These are phyloP conservation scores for Nycticebus coucang DNA, from an alignment of 2,113 vertebrate species.

Conservation along the genomic window DNA sequence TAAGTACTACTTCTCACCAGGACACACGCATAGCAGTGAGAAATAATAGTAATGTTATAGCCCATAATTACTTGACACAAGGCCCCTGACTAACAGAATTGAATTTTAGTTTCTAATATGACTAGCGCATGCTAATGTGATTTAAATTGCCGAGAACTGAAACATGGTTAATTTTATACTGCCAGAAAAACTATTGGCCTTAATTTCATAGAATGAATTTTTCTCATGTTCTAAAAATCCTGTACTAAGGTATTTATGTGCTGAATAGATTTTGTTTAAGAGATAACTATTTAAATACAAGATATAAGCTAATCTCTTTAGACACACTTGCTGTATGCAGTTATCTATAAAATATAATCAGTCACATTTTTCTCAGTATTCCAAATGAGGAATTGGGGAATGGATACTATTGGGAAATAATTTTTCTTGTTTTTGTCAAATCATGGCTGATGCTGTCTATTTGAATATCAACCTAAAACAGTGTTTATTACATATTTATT, in stretches of 20 bases:
- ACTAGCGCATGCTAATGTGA: conserved; percentile 49
- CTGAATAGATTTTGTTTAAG: conserved; percentile 46
- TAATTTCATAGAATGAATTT: conserved; percentile 61
- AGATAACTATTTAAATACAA: conserved; percentile 28
- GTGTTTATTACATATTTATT: conserved; percentile 25
- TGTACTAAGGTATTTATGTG: neutral
- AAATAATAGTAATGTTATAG: conserved; percentile 44
- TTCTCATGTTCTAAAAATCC: neutral
- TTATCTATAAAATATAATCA: conserved; percentile 15
- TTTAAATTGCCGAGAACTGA: conserved; percentile 64
- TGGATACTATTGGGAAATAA: conserved; percentile 1
- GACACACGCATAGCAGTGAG: conserved; percentile 20
- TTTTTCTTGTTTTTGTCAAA: neutral
- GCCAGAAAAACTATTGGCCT: conserved; percentile 40
- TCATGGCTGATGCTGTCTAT: neutral
- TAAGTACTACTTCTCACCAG: neutral
- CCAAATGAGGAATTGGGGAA: neutral
- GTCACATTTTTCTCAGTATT: neutral
- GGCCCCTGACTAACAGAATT: conserved; percentile 43
- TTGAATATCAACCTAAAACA: conserved; percentile 15
- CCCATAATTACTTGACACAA: conserved; percentile 66
- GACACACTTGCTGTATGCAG: neutral
- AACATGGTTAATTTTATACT: conserved; percentile 53
- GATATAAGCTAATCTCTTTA: conserved; percentile 42
- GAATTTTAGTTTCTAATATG: conserved; percentile 51